Base-by-base conservation (phyloP, 1,140 invertebrate species). In the Macrobrachium rosenbergii region DNA sequence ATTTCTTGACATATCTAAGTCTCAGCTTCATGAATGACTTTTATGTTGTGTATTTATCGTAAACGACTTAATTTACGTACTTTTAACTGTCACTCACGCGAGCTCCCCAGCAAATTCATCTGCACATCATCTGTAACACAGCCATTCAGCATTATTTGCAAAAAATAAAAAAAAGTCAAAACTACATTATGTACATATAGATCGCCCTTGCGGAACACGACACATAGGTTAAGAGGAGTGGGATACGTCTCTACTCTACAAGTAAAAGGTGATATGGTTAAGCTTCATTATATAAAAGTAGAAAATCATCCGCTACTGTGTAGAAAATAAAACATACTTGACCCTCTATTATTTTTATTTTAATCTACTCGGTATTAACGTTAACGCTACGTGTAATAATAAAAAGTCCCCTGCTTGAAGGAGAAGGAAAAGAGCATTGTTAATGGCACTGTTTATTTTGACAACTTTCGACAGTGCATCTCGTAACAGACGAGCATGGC, bases 101-200 rank as follows among this genome's bases (percentile, higher is more conserved):
- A 77, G 10, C n/a, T 43, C 17, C 12, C 62, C 28, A 63, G 23
- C 78, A 81, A 81, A 81, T 69, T 75, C 2, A 76, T 81, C 52
- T 52, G 52, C 16, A 77, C 60, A 88, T 62, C 73, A 82, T 83
- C 62, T 75, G 63, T 82, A 77, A 82, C 86, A 88, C 86, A 88
- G 73, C 86, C 86, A 82, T 82, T 82, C 75, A 88, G 86, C 86
- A 88, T 78, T 88, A 88, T 82, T 64, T 82, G 79, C 86, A 82
- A 75, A 73, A 59, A 69, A 79, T 75, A 59, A 37, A 73, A 21
- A 73, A 37, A 23, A 75, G 23, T 19, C 1, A 73, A 75, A 17
- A 79, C 45, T 76, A 81, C 78, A 82, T 58, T 80, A 87, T 87
- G 75, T 87, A 87, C 84, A 87, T 75, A 81, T 72, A 76, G 23